Base-by-base conservation (phyloP, 2,888 invertebrate genomes). In the Plemyria rubiginata region DNA sequence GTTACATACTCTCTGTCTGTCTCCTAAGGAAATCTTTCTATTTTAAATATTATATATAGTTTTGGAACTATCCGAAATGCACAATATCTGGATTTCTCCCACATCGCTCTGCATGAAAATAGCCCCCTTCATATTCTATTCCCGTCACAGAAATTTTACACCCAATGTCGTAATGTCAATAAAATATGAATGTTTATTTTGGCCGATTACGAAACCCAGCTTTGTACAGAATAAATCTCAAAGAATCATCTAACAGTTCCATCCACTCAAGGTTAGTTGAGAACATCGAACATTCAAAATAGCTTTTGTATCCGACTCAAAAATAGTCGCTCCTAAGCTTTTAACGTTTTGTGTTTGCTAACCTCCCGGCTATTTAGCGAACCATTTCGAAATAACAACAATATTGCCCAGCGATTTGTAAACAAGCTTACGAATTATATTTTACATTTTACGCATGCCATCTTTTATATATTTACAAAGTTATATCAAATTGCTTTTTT, bases 151-250 rank as follows among this genome's bases (percentile, higher is more conserved):
- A 79, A 81, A 80, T 80, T 84, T 81, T 78, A 82, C 85, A 79
- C 82, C 77, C 77, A 84, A 84, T 90, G 90, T 91, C 88, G 89
- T 89, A 91, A 91, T 86, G 85, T 87, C 87, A 89, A 91, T 91
- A 89, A 90, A 89, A 88, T 88, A 88, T 88, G 82, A 85, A 86
- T 78, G 86, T 88, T 90, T 92, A 92, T 92, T 92, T 90, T 87
- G 80, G 85, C 82, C 76, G 87, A 87, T 92, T 91, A 90, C 88
- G 88, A 90, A 88, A 92, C 84, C 82, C 81, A 83, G 79, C 79
- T 75, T 75, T 77, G 79, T 79, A 81, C 83, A 80, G 75, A 76
- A 85, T 88, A 85, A 86, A 90, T 90, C 86, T 89, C 70, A 79
- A 86, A 86, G 85, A 87, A 85, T 83, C 82, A 80, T 72, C 81